Evolutionary conservation across 2,113 vertebrate genomes (phyloP).

Genomic region (Chionis minor): DNA sequence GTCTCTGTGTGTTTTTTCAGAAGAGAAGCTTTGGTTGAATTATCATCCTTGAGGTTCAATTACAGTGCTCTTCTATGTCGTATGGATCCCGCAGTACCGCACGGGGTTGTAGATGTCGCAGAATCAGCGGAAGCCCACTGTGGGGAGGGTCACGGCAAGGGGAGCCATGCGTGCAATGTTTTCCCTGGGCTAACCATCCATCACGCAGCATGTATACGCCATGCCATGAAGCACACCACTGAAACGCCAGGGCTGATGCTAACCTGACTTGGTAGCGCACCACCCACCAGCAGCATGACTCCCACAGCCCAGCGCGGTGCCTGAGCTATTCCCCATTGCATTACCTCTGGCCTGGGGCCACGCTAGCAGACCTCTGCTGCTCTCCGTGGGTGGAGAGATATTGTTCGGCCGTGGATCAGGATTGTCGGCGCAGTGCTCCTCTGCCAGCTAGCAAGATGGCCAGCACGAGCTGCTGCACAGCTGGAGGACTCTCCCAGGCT

Average conservation of each 20-base stretch:
- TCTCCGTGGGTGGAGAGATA: fast-evolving
- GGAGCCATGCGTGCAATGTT: fast-evolving
- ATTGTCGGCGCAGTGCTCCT: fast-evolving
- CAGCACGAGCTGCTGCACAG: fast-evolving
- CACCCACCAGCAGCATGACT: neutral
- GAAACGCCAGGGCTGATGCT: fast-evolving
- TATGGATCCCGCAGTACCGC: fast-evolving
- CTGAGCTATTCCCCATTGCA: fast-evolving
- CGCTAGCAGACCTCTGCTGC: fast-evolving
- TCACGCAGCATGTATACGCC: neutral
- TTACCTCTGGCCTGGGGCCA: neutral
- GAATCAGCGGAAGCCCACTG: neutral
- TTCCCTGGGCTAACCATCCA: fast-evolving
- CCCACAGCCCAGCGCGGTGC: too few relatives aligned
- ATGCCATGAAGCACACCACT: fast-evolving
- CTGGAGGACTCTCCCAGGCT: neutral
- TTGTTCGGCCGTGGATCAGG: fast-evolving
- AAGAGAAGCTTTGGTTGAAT: neutral
- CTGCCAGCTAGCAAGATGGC: neutral
- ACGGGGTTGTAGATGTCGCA: fast-evolving
- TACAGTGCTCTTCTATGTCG: neutral
- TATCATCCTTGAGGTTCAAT: neutral
- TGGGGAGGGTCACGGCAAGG: neutral
- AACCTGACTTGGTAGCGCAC: neutral
- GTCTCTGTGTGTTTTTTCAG: neutral